Conservation (phyloP, 2,888 invertebrate species). For the Perdita meconis region DNA sequence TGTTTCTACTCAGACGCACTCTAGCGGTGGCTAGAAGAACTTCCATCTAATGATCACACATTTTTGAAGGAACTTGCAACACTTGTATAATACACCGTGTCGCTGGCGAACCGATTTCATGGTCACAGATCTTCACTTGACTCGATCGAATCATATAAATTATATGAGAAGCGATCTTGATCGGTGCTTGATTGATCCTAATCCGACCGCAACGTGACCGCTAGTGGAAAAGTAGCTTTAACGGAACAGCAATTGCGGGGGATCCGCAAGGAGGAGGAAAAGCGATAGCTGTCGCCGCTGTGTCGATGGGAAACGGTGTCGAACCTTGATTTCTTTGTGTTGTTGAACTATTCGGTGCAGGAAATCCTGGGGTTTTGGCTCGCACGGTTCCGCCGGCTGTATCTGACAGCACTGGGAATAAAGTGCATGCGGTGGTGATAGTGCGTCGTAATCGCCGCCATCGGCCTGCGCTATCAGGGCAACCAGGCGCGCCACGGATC, state of each 20-base stretch:
- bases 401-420: slow-evolving; percentile 88
- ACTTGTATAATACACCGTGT: no score
- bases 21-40: no score
- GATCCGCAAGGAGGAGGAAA: neutral
- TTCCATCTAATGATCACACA: no score
- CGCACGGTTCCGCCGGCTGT: slow-evolving; percentile 85
- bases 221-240: no score
- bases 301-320: neutral
- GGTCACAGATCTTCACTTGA: no score
- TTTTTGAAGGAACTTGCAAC: no score
- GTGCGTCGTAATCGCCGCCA: slow-evolving; percentile 89
- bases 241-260: neutral
- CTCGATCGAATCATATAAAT: no score
- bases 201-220: no score
- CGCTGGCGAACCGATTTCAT: no score
- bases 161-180: no score
- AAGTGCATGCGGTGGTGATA: slow-evolving; percentile 86
- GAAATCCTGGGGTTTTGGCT: slow-evolving; percentile 87
- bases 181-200: no score
- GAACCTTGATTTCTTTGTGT: slow-evolving; percentile 86
- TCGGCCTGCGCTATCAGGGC: slow-evolving; percentile 91
- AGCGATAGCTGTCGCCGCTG: neutral
- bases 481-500: slow-evolving; percentile 89
- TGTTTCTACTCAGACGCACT: no score
- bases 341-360: slow-evolving; percentile 87